Evolutionary conservation across 1,140 invertebrate genomes (phyloP), one percentile per base, ranked within the genome.

Genomic region (Euura lappo): DNA sequence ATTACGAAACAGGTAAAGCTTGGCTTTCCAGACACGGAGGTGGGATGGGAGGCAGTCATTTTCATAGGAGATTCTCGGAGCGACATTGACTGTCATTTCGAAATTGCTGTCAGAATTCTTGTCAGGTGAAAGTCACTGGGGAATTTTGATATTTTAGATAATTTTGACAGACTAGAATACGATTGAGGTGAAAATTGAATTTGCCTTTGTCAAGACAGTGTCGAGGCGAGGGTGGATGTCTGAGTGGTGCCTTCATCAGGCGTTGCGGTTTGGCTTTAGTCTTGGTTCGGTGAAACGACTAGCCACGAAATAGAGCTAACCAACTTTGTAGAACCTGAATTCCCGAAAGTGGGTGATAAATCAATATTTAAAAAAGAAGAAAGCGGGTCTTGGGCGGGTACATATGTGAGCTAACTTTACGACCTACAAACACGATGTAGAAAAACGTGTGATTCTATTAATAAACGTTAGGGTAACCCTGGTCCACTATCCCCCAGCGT

Each of bases 361-460:
- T 81, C 80, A 83, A 79, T 76, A 76, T 76, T 77, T 79, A 77
- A 81, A 80, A 81, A 81, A 76, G 28, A 28, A 75, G 13, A 71
- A 74, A 65, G 75, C 75, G 74, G 76, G 77, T 66, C 65, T 78
- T 74, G 76, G 79, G 72, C 76, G 79, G 10, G 13, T n/a, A 81
- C 81, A 83, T 71, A 78, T 83, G 81, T 79, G 81, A 80, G 80
- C 80, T 79, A 83, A 81, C 81, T 77, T 79, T 80, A 73, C 74
- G 44, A 69, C 43, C 11, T 72, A 78, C 75, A 74, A 79, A 81
- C 77, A 76, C 70, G 78, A 72, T 75, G 78, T 44, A 73, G 76
- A 77, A 73, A 70, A 77, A 76, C 74, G 72, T 72, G 75, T 71
- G 76, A 70, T 73, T 75, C 76, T 82, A 81, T 83, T 81, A 81